Evolutionary conservation across 2,113 vertebrate genomes (phyloP), one percentile per base, ranked within the genome.

Genomic region (Paracanthobrama guichenoti): DNA sequence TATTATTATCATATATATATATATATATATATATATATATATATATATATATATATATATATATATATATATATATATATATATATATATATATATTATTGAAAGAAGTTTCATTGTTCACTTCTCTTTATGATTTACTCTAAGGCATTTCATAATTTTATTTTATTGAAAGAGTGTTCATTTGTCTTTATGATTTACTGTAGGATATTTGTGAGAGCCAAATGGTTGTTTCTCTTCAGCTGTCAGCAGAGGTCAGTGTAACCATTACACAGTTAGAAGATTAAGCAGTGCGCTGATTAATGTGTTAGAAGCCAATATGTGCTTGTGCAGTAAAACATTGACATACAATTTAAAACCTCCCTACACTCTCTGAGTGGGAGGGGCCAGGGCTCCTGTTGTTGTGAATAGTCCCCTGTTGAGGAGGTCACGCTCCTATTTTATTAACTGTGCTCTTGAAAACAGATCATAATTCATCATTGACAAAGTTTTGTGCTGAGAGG

Each of bases 401-500:
- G 57, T 74, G 24, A 83, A 73, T 85, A 86, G 66, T 48, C 72
- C 31, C 74, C 42, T 18, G 69, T 79, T 86, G 50, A 88, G 79
- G 59, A 88, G 79, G 82, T 84, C 78, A 83, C 46, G 50, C 50
- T 57, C n/a, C 11, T 67, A 73, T 83, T 44, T 86, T 82, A 80
- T 81, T 80, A 83, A 35, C 50, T 76, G 31, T 46, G 76, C 48
- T 87, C 42, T 75, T 71, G 71, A 74, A 84, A 86, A 85, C 83
- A 84, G 44, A 88, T 80, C 78, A 71, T 62, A 82, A 79, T 79
- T 87, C 28, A 71, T 53, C 57, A 75, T 35, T 64, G 13, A 62
- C 59, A 35, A 80, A 24, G 35, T 53, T 82, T 82, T 83, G 91
- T 91, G 91, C 86, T 86, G 82, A 79, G 39, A 77, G 75, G 57